Base-by-base conservation (phyloP, 1,140 invertebrate genomes). In the Sminthurinus signatus region DNA sequence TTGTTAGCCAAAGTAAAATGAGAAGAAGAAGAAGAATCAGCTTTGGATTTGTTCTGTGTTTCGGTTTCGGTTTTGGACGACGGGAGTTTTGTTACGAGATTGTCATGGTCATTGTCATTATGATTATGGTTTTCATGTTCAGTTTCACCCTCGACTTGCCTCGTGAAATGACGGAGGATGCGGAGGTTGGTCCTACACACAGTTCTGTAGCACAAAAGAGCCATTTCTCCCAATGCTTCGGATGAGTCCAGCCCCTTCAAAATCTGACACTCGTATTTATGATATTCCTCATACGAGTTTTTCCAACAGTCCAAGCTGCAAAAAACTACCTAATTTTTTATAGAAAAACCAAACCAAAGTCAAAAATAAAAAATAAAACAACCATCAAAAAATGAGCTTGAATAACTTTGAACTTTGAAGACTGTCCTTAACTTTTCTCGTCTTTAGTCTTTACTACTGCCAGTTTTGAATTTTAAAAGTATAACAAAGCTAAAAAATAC, bases 261-360 rank as follows among this genome's bases (percentile, higher is more conserved):
- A 56, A 81, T 73, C 23, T 64, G 64, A 70, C 83, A 85, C 70
- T 85, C 83, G 51, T 75, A 79, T 67, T 73, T 72, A 69, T 85
- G 83, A 68, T 79, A 82, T 0, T 59, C 59, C 2, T 73, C 80
- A n/a, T n/a, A n/a, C 1, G 80, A 75, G 52, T 73, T 64, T 19
- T 69, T 61, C n/a, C 76, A 71, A 71, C 83, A 85, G 17, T 75
- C 62, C 36, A 76, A 74, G 25, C 77, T 78, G 70, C 83, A 85
- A 65, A 76, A 82, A 0, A 70, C 70, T 21, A 80, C 78, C 78
- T 79, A n/a, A n/a, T n/a, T n/a, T n/a, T n/a, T n/a, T n/a, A n/a
- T n/a, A n/a, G n/a, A n/a, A n/a, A n/a, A n/a, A n/a, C n/a, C n/a
- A n/a, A n/a, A n/a, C n/a, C n/a, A n/a, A n/a, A n/a, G n/a, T n/a